A percentile compares a stretch with the other conserved stretches of the same genome.
phyloP scores from a whole-genome alignment of 2,113 vertebrate species.

The Gopherus evgoodei region DNA sequence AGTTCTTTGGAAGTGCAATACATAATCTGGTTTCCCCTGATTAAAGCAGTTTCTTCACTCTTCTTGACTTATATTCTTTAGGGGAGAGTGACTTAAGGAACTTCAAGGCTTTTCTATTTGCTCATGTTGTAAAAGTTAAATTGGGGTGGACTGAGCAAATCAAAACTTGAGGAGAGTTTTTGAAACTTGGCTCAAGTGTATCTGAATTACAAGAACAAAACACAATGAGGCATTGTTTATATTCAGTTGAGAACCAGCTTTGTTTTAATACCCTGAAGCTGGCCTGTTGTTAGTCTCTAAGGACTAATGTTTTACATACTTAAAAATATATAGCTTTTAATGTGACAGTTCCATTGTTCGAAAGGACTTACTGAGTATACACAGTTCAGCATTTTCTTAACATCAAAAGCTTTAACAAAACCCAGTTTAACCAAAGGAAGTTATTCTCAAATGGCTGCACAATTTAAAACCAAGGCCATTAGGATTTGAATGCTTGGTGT shows the following conservation, averaged over 20 bases:
- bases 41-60: fast-evolving
- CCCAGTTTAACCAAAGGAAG: neutral
- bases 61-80: neutral
- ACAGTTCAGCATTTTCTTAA: slow-evolving; percentile 12
- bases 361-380: slow-evolving; percentile 4
- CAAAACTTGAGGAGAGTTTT: neutral
- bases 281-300: neutral
- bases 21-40: neutral
- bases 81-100: neutral
- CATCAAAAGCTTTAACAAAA: slow-evolving; percentile 18
- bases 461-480: slow-evolving; percentile 50
- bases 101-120: neutral
- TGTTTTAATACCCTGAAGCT: neutral
- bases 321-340: neutral
- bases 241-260: neutral
- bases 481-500: slow-evolving; percentile 39
- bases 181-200: neutral
- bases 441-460: neutral
- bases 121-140: neutral
- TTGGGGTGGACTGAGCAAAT: neutral
- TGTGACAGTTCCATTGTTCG: neutral
- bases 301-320: neutral
- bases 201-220: neutral
- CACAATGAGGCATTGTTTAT: neutral
- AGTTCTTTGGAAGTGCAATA: neutral